phyloP scores from a whole-genome alignment of 1,140 invertebrate genomes.

The Neuroterus valhalla region DNA sequence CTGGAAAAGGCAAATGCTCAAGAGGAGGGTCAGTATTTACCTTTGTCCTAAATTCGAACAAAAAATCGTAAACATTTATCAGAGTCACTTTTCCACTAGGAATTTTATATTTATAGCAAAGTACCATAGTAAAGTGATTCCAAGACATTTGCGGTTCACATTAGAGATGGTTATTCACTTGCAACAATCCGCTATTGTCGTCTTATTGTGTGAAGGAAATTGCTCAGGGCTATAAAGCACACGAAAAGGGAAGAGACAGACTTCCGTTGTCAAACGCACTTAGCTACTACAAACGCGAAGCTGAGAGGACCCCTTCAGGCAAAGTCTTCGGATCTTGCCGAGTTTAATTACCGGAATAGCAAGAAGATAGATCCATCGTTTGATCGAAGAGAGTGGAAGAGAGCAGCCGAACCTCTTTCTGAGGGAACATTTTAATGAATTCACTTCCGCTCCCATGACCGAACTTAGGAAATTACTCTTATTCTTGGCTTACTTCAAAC shows the following conservation, averaged over 20 bases:
- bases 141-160: too few relatives aligned
- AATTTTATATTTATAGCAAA: too few relatives aligned
- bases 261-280: constrained; percentile 75
- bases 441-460: constrained; percentile 34
- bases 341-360: constrained; percentile 70
- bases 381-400: constrained; percentile 42
- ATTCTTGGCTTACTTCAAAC: constrained; percentile 19
- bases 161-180: neutral
- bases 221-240: constrained; percentile 59
- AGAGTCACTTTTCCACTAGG: too few relatives aligned
- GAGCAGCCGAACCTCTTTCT: neutral
- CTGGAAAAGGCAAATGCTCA: too few relatives aligned
- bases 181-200: constrained; percentile 23
- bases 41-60: too few relatives aligned
- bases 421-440: constrained; percentile 37
- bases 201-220: constrained; percentile 41
- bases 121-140: too few relatives aligned
- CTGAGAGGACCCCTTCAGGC: constrained; percentile 62
- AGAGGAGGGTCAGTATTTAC: too few relatives aligned
- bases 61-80: too few relatives aligned
- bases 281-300: constrained; percentile 73
- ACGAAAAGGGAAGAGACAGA: constrained; percentile 64
- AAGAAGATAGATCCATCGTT: constrained; percentile 60
- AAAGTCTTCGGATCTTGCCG: constrained; percentile 67
- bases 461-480: constrained; percentile 43